Percentiles rank a stretch among this genome's conserved stretches.
phyloP scores from a whole-genome alignment of 2,888 invertebrate genomes.

The Drosophila subquinaria region DNA sequence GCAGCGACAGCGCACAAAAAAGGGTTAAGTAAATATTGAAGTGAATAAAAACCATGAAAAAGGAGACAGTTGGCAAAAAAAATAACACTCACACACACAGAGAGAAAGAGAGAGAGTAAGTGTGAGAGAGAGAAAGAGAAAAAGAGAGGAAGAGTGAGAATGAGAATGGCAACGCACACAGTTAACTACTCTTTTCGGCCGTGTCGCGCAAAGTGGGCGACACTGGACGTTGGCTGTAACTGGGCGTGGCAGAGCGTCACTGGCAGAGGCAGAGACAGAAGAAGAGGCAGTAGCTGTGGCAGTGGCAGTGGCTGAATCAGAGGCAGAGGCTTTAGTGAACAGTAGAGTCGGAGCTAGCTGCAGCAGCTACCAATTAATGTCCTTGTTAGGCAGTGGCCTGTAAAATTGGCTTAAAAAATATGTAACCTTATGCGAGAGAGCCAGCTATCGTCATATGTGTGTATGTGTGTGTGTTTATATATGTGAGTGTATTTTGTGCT shows the following conservation, averaged over 20 bases:
- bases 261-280: constrained; percentile 1
- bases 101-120: constrained; percentile 20
- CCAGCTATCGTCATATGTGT: constrained; percentile 20
- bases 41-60: constrained; percentile 79
- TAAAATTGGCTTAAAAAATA: constrained; percentile 82
- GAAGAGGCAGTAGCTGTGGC: background rate
- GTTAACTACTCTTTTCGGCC: constrained; percentile 77
- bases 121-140: constrained; percentile 3
- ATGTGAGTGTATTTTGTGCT: constrained; percentile 9
- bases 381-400: constrained; percentile 83
- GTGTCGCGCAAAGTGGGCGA: constrained; percentile 60
- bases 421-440: constrained; percentile 75
- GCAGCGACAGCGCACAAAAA: constrained; percentile 56
- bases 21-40: constrained; percentile 82
- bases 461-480: constrained; percentile 13
- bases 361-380: constrained; percentile 82
- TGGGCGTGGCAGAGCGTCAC: constrained; percentile 44
- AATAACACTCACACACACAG: constrained; percentile 35
- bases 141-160: constrained; percentile 1
- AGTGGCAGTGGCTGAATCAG: constrained; percentile 12
- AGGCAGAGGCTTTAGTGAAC: constrained; percentile 14
- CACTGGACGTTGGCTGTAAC: constrained; percentile 28
- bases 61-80: constrained; percentile 62
- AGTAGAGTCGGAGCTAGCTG: constrained; percentile 40
- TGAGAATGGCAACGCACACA: constrained; percentile 23